A percentile compares a stretch with the other conserved stretches of the same genome.
Evolutionary conservation across 2,797 vertebrate genomes (phyloP).

Genomic region (Erpetoichthys calabaricus): DNA sequence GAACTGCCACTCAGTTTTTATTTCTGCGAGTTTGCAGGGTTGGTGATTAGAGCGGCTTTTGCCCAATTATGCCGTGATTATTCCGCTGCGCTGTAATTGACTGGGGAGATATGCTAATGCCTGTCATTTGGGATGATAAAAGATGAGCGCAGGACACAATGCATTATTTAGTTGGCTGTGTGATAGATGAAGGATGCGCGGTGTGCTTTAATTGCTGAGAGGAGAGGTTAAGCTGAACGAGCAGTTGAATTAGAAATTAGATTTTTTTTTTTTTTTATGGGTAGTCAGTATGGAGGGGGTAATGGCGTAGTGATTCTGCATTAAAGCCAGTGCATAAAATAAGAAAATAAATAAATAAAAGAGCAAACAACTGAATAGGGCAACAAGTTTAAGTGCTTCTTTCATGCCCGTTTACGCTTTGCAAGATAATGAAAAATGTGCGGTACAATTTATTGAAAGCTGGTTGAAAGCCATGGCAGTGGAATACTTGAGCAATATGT

Average conservation of each 20-base stretch:
- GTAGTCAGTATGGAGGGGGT: not conserved
- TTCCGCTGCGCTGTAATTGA: conserved; percentile 94
- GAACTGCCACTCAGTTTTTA: conserved; percentile 74
- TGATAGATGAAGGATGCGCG: conserved; percentile 94
- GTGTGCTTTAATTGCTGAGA: conserved; percentile 96
- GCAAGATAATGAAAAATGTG: conserved; percentile 23
- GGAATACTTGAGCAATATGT: not conserved
- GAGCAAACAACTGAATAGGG: conserved; percentile 37
- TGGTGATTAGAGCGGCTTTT: conserved; percentile 97
- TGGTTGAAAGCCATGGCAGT: conserved; percentile 21
- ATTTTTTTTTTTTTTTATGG: conserved; percentile 65
- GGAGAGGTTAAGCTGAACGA: conserved; percentile 98
- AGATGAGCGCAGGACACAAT: conserved; percentile 86
- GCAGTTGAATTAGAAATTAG: conserved; percentile 95
- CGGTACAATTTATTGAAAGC: conserved; percentile 16
- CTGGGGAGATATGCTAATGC: conserved; percentile 98
- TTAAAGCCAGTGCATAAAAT: conserved; percentile 24
- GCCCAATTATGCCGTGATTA: conserved; percentile 98
- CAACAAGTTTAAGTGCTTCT: conserved; percentile 19
- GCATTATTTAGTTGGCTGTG: conserved; percentile 98
- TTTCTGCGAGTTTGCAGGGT: conserved; percentile 58
- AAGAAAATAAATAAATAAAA: conserved; percentile 50
- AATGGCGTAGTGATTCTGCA: conserved; percentile 8
- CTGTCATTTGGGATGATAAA: conserved; percentile 99
- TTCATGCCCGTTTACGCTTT: conserved; percentile 28